phyloP scores from a whole-genome alignment of 53 echinoderm and acorn worm species.

The Hippasteria phrygiana region DNA sequence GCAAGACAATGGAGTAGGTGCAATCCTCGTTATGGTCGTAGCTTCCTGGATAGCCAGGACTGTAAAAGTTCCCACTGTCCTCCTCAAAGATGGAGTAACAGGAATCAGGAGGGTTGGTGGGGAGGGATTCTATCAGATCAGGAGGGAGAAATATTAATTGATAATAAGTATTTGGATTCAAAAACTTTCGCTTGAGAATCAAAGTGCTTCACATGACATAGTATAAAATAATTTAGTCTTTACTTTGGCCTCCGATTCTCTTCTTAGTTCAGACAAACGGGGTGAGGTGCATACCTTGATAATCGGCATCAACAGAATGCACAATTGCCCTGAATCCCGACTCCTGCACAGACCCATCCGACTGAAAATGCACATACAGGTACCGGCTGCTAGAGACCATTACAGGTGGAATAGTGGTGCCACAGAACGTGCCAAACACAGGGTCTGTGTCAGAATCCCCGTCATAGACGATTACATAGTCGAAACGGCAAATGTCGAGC shows the following conservation, averaged over 20 bases:
- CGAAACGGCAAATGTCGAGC: conserved; percentile 57
- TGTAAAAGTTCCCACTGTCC: conserved; percentile 73
- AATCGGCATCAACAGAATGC: conserved; percentile 54
- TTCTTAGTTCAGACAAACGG: too few relatives aligned
- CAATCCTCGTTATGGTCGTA: conserved; percentile 74
- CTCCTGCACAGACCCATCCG: conserved; percentile 77
- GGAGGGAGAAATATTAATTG: background rate
- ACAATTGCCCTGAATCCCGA: conserved; percentile 73
- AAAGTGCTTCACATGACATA: too few relatives aligned
- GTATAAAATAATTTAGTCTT: too few relatives aligned
- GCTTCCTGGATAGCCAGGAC: conserved; percentile 80
- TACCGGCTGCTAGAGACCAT: conserved; percentile 66
- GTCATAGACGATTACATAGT: conserved; percentile 76
- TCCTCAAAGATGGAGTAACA: conserved; percentile 66
- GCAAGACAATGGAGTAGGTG: conserved; percentile 69
- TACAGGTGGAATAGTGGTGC: conserved; percentile 59
- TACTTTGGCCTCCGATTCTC: too few relatives aligned
- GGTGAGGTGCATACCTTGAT: conserved; percentile 63
- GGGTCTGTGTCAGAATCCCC: conserved; percentile 64
- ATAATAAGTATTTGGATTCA: background rate
- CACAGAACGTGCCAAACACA: conserved; percentile 79
- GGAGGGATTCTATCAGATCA: conserved; percentile 69
- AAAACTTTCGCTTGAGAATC: too few relatives aligned
- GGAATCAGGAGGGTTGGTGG: conserved; percentile 66
- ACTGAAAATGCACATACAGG: conserved; percentile 68